phyloP scores from a whole-genome alignment of 2,888 invertebrate genomes.

The Nebria brevicollis region DNA sequence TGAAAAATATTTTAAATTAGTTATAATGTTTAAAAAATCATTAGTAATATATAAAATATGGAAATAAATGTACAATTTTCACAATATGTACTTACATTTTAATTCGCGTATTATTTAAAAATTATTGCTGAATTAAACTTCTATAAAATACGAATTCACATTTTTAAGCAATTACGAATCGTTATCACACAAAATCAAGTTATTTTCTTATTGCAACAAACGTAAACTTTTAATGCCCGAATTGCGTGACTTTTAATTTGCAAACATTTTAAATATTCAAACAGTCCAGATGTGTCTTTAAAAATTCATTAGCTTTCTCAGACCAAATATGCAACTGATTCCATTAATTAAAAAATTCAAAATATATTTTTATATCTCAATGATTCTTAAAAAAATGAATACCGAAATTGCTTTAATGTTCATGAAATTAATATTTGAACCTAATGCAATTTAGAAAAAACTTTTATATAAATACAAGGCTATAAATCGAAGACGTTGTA shows the following conservation, averaged over 20 bases:
- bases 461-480: no score
- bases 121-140: constrained; percentile 13
- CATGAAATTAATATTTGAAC: no score
- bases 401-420: no score
- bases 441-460: no score
- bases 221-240: background rate
- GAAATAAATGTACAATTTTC: background rate
- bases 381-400: no score
- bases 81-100: background rate
- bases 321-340: background rate
- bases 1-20: no score
- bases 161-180: constrained; percentile 7
- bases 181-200: background rate
- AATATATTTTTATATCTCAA: background rate
- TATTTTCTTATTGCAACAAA: background rate
- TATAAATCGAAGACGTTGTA: background rate
- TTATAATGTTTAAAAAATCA: no score
- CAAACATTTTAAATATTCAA: background rate
- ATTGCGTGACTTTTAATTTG: background rate
- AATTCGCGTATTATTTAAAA: background rate
- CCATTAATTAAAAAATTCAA: background rate
- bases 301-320: background rate
- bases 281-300: background rate
- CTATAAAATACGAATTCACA: constrained; percentile 2
- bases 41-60: background rate